Conservation (phyloP, 2,888 invertebrate species). For the Parnassius orleans region DNA sequence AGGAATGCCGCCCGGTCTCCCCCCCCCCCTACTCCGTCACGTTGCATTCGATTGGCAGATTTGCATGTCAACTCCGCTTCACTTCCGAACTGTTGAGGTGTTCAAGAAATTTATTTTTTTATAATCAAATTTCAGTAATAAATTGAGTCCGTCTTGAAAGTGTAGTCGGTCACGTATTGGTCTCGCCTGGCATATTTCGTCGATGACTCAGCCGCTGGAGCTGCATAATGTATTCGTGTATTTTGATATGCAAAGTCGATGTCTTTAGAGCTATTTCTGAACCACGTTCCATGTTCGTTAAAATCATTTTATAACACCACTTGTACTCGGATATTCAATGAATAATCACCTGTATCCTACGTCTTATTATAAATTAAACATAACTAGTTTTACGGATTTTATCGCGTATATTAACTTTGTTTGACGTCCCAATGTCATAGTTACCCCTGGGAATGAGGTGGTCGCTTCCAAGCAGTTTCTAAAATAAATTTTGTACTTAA, state of each 20-base stretch:
- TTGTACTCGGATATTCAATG: constrained; percentile 1
- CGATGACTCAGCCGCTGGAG: constrained; percentile 20
- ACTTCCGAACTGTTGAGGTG: constrained; percentile 13
- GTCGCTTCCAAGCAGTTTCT: no score
- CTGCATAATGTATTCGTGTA: constrained; percentile 21
- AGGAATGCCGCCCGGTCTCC: constrained; percentile 63
- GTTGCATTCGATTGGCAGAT: constrained; percentile 73
- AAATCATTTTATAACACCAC: constrained; percentile 3
- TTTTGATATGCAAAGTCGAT: constrained; percentile 25
- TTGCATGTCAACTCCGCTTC: constrained; percentile 50
- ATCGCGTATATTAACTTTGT: no score
- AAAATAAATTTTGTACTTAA: no score
- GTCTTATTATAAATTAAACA: no score
- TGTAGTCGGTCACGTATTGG: neutral
- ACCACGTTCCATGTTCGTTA: constrained; percentile 11
- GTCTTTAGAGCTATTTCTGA: constrained; percentile 24
- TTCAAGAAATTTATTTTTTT: constrained; percentile 15
- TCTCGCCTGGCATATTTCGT: constrained; percentile 15
- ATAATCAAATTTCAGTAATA: constrained; percentile 11
- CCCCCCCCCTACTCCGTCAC: constrained; percentile 55
- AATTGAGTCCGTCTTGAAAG: neutral
- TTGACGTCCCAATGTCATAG: no score
- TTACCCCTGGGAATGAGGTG: no score
- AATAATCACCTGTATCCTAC: no score
- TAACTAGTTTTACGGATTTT: no score